These are phyloP conservation scores for Peucedramus taeniatus DNA, from an alignment of 2,113 vertebrate genomes.

Conservation along the genomic window DNA sequence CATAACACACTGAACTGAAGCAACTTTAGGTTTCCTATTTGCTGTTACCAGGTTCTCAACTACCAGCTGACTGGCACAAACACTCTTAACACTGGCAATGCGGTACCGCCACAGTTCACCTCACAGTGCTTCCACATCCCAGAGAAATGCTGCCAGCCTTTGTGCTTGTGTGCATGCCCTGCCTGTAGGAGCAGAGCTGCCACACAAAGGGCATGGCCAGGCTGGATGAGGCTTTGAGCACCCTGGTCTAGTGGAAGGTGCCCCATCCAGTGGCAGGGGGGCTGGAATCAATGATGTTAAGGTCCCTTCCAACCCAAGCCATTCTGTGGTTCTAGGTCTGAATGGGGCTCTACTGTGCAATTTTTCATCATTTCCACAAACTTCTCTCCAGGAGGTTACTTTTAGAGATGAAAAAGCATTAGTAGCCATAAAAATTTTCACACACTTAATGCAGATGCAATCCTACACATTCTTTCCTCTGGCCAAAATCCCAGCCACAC, in stretches of 20 bases:
- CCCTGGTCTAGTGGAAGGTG: neutral
- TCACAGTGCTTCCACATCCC: accelerated
- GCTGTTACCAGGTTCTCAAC: neutral
- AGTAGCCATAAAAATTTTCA: neutral
- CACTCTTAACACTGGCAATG: neutral
- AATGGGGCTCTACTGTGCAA: neutral
- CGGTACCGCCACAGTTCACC: neutral
- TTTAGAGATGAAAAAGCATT: neutral
- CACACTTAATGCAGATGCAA: neutral
- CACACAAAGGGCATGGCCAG: neutral
- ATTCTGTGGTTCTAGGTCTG: neutral
- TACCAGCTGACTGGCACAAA: neutral
- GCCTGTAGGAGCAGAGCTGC: accelerated
- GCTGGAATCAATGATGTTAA: neutral
- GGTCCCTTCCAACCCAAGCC: neutral
- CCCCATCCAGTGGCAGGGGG: neutral
- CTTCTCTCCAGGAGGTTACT: neutral
- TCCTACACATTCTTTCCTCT: neutral
- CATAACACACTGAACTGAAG: neutral
- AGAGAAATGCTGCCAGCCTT: neutral
- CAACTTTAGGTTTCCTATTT: neutral
- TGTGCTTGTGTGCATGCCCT: accelerated
- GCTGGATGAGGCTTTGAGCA: neutral
- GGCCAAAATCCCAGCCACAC: neutral
- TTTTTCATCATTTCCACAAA: neutral